A percentile compares a stretch with the other conserved stretches of the same genome.
phyloP scores from a whole-genome alignment of 2,888 invertebrate genomes.

The Neelides folsomi region DNA sequence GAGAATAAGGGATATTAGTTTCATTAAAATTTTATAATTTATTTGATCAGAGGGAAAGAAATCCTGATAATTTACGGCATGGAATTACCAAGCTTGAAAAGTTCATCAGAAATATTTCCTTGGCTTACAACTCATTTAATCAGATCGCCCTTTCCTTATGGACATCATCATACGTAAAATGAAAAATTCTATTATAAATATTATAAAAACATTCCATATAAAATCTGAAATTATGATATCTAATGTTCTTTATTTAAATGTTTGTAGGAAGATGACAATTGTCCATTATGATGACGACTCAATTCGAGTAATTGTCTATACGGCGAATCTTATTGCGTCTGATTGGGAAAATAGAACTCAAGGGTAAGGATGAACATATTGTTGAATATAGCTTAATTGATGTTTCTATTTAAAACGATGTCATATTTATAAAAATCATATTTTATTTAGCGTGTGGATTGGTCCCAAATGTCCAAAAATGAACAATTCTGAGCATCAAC shows the following conservation, averaged over 20 bases:
- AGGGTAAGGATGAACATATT: slow-evolving; percentile 46
- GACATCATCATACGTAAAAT: slow-evolving; percentile 73
- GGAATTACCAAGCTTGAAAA: slow-evolving; percentile 49
- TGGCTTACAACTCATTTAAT: slow-evolving; percentile 54
- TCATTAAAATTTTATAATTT: slow-evolving; percentile 2
- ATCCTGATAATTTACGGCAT: slow-evolving; percentile 65
- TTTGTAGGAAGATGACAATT: slow-evolving; percentile 68
- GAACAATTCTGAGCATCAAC: slow-evolving; percentile 39
- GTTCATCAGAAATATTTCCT: slow-evolving; percentile 41
- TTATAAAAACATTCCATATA: too few species aligned
- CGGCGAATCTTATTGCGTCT: slow-evolving; percentile 76
- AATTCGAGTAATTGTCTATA: slow-evolving; percentile 71
- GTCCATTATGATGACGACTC: slow-evolving; percentile 68
- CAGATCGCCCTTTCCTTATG: slow-evolving; percentile 61
- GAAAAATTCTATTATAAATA: not conserved
- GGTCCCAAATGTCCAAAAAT: slow-evolving; percentile 62
- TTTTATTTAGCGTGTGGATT: slow-evolving; percentile 61
- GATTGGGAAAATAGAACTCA: slow-evolving; percentile 94
- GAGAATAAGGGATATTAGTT: not conserved
- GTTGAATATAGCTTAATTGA: not conserved
- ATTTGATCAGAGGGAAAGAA: slow-evolving; percentile 48
- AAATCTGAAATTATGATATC: too few species aligned
- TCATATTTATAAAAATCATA: slow-evolving; percentile 8
- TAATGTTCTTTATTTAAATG: slow-evolving; percentile 8
- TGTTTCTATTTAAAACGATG: too few species aligned